Percentiles rank a stretch among this genome's conserved stretches.
phyloP scores from a whole-genome alignment of 1,140 invertebrate species.

The Musca domestica region DNA sequence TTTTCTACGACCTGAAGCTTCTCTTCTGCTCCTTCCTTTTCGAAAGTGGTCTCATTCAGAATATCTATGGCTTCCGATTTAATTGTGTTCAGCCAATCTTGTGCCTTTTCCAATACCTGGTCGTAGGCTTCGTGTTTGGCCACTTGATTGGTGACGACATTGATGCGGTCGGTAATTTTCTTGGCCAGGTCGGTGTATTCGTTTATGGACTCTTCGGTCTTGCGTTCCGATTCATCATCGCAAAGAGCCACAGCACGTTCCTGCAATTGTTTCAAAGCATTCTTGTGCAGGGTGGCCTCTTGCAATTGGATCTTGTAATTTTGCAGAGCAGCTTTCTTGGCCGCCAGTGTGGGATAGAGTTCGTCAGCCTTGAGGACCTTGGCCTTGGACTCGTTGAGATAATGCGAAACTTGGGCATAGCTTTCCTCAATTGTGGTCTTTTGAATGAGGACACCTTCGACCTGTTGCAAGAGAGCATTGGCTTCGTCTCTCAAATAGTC shows the following conservation, averaged over 20 bases:
- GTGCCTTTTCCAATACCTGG: conserved; percentile 70
- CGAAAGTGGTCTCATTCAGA: conserved; percentile 69
- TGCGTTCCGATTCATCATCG: conserved; percentile 72
- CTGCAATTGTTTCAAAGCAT: conserved; percentile 73
- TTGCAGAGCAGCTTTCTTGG: conserved; percentile 83
- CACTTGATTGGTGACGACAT: conserved; percentile 69
- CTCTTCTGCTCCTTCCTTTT: conserved; percentile 72
- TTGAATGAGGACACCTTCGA: conserved; percentile 82
- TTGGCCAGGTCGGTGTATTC: conserved; percentile 68
- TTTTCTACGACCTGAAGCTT: conserved; percentile 74
- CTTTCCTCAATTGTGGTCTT: conserved; percentile 89
- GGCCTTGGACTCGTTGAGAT: conserved; percentile 71
- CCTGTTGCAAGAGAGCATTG: conserved; percentile 79
- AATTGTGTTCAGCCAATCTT: conserved; percentile 65
- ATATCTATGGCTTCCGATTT: conserved; percentile 72
- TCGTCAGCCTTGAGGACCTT: conserved; percentile 68
- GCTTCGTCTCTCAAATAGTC: conserved; percentile 81
- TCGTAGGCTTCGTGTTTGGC: conserved; percentile 79
- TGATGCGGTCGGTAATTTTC: conserved; percentile 68
- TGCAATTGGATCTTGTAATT: conserved; percentile 72
- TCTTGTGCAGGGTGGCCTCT: conserved; percentile 78
- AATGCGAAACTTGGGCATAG: conserved; percentile 76
- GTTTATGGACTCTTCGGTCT: conserved; percentile 67
- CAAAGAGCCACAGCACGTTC: conserved; percentile 71
- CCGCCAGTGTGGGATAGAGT: conserved; percentile 71